Percentiles rank a stretch among this genome's conserved stretches.
These are phyloP conservation scores for Myodes glareolus DNA, from an alignment of 2,113 vertebrate species.

Conservation along the genomic window DNA sequence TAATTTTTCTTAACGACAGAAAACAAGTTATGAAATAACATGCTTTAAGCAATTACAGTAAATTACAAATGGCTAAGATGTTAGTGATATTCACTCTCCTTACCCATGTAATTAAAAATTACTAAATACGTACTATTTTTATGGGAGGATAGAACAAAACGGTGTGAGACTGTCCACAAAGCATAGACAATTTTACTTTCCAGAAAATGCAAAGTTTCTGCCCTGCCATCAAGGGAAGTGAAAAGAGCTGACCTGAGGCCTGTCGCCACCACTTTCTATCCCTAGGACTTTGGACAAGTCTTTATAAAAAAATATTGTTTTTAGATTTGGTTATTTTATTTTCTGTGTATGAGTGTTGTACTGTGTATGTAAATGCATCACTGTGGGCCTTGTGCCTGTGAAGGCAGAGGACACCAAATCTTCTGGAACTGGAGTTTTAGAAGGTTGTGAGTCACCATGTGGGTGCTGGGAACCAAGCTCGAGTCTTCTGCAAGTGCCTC, in stretches of 20 bases:
- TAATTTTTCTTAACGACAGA: constrained; percentile 22
- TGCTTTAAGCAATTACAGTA: constrained; percentile 23
- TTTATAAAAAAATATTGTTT: background rate
- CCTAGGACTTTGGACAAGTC: background rate
- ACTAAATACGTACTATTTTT: background rate
- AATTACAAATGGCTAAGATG: background rate
- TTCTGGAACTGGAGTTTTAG: background rate
- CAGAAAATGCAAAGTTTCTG: constrained; percentile 42
- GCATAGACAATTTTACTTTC: background rate
- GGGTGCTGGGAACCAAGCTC: background rate
- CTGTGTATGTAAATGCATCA: background rate
- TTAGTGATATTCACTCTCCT: background rate
- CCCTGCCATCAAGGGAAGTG: background rate
- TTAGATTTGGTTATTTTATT: background rate
- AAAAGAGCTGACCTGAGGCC: background rate
- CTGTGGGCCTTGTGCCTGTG: background rate
- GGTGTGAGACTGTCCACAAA: background rate
- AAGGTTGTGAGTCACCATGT: background rate
- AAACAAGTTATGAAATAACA: constrained; percentile 13
- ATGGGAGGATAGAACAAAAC: background rate
- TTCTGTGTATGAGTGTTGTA: background rate
- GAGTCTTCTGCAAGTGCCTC: background rate
- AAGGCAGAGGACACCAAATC: background rate
- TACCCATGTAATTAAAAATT: constrained; percentile 38
- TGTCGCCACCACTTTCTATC: background rate